A percentile compares a stretch with the other conserved stretches of the same genome.
Conservation (phyloP, 2,113 vertebrate genomes). For the Tauraco erythrolophus region DNA sequence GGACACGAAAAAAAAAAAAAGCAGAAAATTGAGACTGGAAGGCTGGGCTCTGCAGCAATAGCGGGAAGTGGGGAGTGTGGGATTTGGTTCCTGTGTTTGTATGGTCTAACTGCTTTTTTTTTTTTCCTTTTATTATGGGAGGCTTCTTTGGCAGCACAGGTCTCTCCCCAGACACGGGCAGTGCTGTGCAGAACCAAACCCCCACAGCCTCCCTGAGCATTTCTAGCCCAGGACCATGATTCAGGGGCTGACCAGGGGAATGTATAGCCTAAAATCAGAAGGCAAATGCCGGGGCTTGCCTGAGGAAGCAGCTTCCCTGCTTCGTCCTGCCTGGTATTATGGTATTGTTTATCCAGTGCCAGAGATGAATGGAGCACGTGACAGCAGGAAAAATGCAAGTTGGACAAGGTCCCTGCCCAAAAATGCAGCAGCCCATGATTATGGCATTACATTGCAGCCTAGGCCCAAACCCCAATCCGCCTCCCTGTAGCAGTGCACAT, state of each 20-base stretch:
- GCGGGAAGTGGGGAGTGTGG: slow-evolving; percentile 55
- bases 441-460: slow-evolving; percentile 27
- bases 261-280: neutral
- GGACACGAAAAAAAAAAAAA: neutral
- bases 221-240: neutral
- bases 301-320: slow-evolving; percentile 44
- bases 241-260: slow-evolving; percentile 4
- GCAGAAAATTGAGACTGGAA: neutral
- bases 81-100: slow-evolving; percentile 49
- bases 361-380: slow-evolving; percentile 69
- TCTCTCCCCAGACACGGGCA: neutral
- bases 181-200: neutral
- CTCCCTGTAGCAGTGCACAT: neutral
- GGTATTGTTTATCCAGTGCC: slow-evolving; percentile 63
- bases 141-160: neutral
- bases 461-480: slow-evolving; percentile 18
- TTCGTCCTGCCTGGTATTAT: slow-evolving; percentile 58
- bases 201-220: fast-evolving
- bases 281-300: slow-evolving; percentile 47
- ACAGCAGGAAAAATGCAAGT: slow-evolving; percentile 62
- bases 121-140: neutral
- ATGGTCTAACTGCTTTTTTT: neutral
- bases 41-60: slow-evolving; percentile 11
- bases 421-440: slow-evolving; percentile 55
- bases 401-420: slow-evolving; percentile 62